Conservation (phyloP, 2,797 vertebrate genomes). For the Champsocephalus esox region DNA sequence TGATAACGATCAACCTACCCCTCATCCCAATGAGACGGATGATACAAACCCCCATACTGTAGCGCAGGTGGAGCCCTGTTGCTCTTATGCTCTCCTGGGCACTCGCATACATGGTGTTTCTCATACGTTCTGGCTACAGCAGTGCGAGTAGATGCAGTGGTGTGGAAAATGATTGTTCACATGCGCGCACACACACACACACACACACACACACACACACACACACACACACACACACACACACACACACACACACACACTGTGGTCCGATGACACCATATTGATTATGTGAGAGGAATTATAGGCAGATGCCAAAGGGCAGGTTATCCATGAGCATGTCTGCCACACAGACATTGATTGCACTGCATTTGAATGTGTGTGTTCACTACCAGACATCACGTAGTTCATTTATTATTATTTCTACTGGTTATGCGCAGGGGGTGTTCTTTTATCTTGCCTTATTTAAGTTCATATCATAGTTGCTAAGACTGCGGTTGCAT, state of each 20-base stretch:
- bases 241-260: constrained; percentile 24
- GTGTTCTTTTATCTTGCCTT: neutral
- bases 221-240: too few relatives aligned
- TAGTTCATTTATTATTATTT: constrained; percentile 4
- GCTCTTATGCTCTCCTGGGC: neutral
- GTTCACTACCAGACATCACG: neutral
- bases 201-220: too few relatives aligned
- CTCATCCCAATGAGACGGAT: neutral
- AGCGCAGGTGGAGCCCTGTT: neutral
- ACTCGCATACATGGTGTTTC: neutral
- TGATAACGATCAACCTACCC: neutral
- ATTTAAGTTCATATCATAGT: constrained; percentile 26
- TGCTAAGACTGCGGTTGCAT: constrained; percentile 13
- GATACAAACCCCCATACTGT: neutral
- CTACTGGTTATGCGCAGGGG: neutral
- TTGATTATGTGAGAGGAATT: constrained; percentile 62
- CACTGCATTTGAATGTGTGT: constrained; percentile 12
- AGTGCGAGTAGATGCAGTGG: neutral
- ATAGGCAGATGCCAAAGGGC: constrained; percentile 48
- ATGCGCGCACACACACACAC: too few relatives aligned
- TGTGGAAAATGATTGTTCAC: constrained; percentile 48
- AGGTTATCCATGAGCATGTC: constrained; percentile 37
- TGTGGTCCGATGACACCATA: constrained; percentile 52
- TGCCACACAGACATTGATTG: constrained; percentile 32
- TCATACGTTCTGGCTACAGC: neutral